phyloP scores from a whole-genome alignment of 2,797 vertebrate genomes.

The Falco concolor region DNA sequence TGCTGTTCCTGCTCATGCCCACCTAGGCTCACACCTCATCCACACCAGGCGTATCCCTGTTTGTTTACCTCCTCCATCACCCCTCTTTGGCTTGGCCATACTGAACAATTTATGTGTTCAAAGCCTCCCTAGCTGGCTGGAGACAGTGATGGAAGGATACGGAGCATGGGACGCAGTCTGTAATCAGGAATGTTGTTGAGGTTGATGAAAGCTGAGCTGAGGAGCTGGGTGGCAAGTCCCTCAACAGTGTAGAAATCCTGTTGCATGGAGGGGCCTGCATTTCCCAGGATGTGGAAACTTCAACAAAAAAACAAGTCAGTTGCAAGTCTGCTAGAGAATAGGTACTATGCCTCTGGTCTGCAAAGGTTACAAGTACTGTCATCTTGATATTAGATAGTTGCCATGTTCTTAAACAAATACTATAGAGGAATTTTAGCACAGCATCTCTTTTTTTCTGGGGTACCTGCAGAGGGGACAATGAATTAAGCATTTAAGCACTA shows the following conservation, averaged over 20 bases:
- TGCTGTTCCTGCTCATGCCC: background rate
- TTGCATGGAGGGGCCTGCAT: conserved; percentile 84
- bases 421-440: background rate
- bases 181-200: conserved; percentile 91
- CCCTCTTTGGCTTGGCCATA: background rate
- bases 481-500: background rate
- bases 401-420: background rate
- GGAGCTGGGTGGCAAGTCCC: conserved; percentile 82
- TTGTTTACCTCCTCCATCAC: background rate
- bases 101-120: background rate
- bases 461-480: background rate
- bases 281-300: conserved; percentile 91
- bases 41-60: background rate
- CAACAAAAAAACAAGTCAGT: background rate
- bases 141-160: conserved; percentile 82
- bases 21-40: background rate
- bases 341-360: background rate
- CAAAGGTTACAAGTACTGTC: background rate
- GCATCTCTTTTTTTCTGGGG: background rate
- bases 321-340: background rate
- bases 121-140: background rate
- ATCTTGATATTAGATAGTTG: background rate
- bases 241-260: conserved; percentile 92
- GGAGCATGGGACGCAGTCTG: conserved; percentile 89
- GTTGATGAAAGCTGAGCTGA: conserved; percentile 85